Evolutionary conservation across 35 echinoderm and acorn worm species (phyloP).

Genomic region (Acanthaster planci): DNA sequence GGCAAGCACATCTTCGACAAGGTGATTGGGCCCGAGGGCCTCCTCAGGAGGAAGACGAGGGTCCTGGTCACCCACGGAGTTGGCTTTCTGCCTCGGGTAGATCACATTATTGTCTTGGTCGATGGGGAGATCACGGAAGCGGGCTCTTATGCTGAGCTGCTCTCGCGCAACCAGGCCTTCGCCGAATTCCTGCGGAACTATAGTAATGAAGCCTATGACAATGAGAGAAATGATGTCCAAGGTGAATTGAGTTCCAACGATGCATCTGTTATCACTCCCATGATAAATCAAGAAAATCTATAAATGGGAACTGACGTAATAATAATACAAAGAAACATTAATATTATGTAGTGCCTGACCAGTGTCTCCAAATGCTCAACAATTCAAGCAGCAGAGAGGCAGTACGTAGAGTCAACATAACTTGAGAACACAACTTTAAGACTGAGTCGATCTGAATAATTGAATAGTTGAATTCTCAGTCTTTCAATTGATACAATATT

Average conservation of each 20-base stretch:
- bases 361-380: no score
- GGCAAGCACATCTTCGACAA: constrained; percentile 85
- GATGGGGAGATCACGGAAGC: constrained; percentile 73
- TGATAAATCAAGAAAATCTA: no score
- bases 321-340: no score
- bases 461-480: no score
- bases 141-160: constrained; percentile 85
- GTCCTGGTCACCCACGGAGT: constrained; percentile 90
- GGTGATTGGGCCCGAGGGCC: constrained; percentile 75
- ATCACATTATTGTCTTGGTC: constrained; percentile 84
- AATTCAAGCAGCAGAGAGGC: no score
- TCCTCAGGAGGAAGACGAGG: constrained; percentile 84
- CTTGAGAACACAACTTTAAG: no score
- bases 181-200: constrained; percentile 87
- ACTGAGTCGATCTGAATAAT: no score
- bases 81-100: constrained; percentile 84
- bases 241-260: constrained; percentile 20
- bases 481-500: no score
- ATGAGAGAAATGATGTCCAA: neutral
- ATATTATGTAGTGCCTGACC: no score
- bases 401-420: no score
- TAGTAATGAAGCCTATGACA: constrained; percentile 67
- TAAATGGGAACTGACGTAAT: no score
- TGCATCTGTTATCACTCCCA: constrained; percentile 2
- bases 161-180: constrained; percentile 79